Evolutionary conservation across 2,113 vertebrate genomes (phyloP).

Genomic region (Prionailurus bengalensis): DNA sequence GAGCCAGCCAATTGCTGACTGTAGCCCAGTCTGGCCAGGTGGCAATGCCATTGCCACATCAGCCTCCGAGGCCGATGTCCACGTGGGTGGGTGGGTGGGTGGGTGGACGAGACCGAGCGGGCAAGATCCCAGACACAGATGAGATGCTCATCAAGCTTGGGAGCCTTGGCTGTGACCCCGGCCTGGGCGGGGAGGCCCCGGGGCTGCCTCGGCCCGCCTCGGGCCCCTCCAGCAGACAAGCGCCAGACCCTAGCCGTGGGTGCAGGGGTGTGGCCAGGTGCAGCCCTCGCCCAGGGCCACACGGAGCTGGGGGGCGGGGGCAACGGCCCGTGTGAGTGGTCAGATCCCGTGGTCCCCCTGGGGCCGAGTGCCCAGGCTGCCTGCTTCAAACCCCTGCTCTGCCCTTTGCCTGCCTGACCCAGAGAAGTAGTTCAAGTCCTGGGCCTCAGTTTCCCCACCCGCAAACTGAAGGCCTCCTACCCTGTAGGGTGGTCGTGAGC

Average conservation of each 20-base stretch:
- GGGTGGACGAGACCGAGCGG: neutral
- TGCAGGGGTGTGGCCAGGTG: accelerated
- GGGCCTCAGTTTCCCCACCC: neutral
- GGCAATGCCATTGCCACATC: accelerated
- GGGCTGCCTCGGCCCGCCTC: accelerated
- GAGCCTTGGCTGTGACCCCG: neutral
- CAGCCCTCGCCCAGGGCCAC: neutral
- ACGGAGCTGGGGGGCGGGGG: accelerated
- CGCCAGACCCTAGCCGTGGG: neutral
- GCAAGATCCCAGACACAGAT: neutral
- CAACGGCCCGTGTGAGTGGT: accelerated
- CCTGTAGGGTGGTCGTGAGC: accelerated
- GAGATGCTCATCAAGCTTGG: accelerated
- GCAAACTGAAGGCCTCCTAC: neutral
- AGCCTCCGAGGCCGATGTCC: neutral
- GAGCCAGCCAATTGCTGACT: neutral
- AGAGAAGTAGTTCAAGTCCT: neutral
- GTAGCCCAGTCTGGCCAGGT: accelerated
- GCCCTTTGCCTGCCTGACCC: neutral
- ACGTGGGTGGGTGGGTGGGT: accelerated
- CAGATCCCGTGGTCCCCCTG: accelerated
- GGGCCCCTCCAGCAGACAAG: neutral
- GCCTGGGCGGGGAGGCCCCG: neutral
- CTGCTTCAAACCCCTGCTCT: no score
- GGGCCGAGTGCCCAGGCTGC: neutral